Conservation (phyloP, 1,140 invertebrate genomes). For the Meteorus sp. region DNA sequence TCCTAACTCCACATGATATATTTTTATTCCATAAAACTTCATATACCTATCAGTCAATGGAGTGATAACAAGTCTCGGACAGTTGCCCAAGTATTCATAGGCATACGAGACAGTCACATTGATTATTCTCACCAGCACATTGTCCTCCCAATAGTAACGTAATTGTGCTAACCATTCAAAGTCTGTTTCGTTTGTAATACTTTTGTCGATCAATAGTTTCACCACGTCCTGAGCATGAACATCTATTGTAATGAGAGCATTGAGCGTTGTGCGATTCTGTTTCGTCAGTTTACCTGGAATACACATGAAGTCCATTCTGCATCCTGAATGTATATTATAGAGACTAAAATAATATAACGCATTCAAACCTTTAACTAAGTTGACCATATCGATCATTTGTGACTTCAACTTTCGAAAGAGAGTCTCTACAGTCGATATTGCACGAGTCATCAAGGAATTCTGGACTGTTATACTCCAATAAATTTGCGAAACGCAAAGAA, state of each 20-base stretch:
- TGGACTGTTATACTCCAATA: slow-evolving; percentile 87
- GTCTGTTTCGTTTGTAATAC: slow-evolving; percentile 74
- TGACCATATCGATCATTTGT: slow-evolving; percentile 69
- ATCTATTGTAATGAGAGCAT: slow-evolving; percentile 87
- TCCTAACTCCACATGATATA: no score
- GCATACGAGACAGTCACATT: slow-evolving; percentile 85
- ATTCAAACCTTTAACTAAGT: slow-evolving; percentile 47
- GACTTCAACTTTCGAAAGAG: slow-evolving; percentile 60
- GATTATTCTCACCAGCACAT: slow-evolving; percentile 80
- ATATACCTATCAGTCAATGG: slow-evolving; percentile 65
- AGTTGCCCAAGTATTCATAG: slow-evolving; percentile 89
- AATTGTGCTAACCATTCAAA: slow-evolving; percentile 92
- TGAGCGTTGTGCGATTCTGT: slow-evolving; percentile 77
- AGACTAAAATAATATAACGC: not conserved
- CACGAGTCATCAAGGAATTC: slow-evolving; percentile 65
- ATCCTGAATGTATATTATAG: not conserved
- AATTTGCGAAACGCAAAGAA: slow-evolving; percentile 83
- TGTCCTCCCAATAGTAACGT: slow-evolving; percentile 88
- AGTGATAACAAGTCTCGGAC: slow-evolving; percentile 71
- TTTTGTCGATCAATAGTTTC: slow-evolving; percentile 70
- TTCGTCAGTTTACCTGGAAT: slow-evolving; percentile 63
- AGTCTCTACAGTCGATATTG: slow-evolving; percentile 59
- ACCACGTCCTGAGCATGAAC: slow-evolving; percentile 91
- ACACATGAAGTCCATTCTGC: not conserved
- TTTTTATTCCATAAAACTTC: slow-evolving; percentile 6